Evolutionary conservation across 1,140 invertebrate species (phyloP), one percentile per base, ranked within the genome.

Genomic region (Capitella teleta): DNA sequence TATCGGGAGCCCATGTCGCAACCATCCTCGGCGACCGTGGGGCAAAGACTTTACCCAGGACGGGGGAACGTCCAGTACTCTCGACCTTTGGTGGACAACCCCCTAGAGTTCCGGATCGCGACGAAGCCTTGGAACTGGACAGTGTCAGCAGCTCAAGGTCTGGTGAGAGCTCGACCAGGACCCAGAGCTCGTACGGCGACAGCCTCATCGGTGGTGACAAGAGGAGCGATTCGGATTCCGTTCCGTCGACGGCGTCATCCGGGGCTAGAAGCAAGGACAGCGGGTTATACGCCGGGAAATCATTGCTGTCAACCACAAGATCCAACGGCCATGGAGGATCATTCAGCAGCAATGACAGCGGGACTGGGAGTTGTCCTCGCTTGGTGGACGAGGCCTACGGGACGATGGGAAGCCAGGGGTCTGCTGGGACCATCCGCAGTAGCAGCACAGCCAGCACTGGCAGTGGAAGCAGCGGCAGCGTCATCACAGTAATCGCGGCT

Each of bases 401-500:
- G 16, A 53, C 52, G 6, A 52, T 53, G 23, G 47, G 46, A 28
- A 43, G 23, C 23, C 42, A 26, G n/a, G 40, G 49, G 4, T 49
- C 47, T 18, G 44, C 32, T 32, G 34, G 34, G 12, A 46, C 46
- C 6, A 21, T 47, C 16, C 25, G 45, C 4, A 40, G 32, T 16
- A 49, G 45, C 40, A 49, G 46, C 30, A 49, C 52, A n/a, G 45
- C 46, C 16, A 53, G 52, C 28, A 53, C 52, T 16, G 52, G 52
- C 2, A 53, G 52, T 24, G 52, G 45, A 1, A 53, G 52, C 41
- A 53, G 52, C 18, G 52, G 52, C 24, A 53, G 52, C 18, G 52
- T 53, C 25, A 41, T 53, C 38, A 53, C 52, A 2, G 52, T 53
- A 8, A 49, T 53, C 16, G 51, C 51, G 2, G 51, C 51, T 10